phyloP scores from a whole-genome alignment of 2,113 vertebrate genomes.

The Delphinus delphis region DNA sequence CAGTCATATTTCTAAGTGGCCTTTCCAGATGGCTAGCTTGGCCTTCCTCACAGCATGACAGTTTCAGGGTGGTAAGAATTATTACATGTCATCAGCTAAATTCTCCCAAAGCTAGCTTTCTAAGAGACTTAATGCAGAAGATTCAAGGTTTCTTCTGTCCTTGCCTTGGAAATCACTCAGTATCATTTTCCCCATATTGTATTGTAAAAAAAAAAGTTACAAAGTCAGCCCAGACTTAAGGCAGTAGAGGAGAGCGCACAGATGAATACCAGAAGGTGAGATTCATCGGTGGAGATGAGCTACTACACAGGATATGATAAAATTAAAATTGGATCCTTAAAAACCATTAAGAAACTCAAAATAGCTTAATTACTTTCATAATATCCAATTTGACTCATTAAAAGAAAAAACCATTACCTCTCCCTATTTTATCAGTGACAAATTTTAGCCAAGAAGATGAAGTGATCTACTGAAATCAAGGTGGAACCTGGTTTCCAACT shows the following conservation, averaged over 20 bases:
- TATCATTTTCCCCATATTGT: background rate
- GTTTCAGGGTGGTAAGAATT: background rate
- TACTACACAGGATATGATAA: background rate
- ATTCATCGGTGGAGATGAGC: background rate
- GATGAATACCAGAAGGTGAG: background rate
- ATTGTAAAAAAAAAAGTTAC: background rate
- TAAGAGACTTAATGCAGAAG: background rate
- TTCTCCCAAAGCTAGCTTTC: background rate
- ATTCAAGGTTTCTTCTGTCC: background rate
- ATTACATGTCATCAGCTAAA: background rate
- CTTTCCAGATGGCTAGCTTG: background rate
- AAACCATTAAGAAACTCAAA: background rate
- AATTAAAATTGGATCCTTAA: background rate
- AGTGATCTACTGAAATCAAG: background rate
- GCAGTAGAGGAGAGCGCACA: background rate
- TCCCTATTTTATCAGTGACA: background rate
- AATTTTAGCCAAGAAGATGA: background rate
- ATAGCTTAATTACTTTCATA: background rate
- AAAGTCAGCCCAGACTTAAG: background rate
- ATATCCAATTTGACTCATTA: background rate
- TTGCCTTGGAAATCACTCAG: background rate
- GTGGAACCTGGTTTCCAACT: background rate
- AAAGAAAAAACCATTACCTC: background rate
- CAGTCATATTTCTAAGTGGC: background rate
- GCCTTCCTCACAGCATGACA: background rate